A percentile compares a stretch with the other conserved stretches of the same genome.
Conservation (phyloP, 2,888 invertebrate genomes). For the Lasiommata megera region DNA sequence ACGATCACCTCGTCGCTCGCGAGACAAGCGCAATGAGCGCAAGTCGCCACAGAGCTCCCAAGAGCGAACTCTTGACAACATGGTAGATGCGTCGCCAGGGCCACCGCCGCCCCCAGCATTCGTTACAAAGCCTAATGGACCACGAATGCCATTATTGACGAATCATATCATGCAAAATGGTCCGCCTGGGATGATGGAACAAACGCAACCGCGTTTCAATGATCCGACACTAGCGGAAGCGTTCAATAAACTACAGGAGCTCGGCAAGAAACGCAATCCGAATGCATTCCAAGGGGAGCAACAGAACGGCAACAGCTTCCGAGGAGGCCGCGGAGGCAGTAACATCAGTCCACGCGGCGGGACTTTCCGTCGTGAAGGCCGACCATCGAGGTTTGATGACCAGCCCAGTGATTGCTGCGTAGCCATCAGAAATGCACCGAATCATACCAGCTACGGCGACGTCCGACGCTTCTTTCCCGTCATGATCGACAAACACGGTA, state of each 20-base stretch:
- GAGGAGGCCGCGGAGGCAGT: constrained; percentile 38
- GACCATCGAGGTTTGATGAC: constrained; percentile 56
- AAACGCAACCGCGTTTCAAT: constrained; percentile 43
- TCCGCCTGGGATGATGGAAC: constrained; percentile 28
- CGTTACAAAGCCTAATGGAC: constrained; percentile 19
- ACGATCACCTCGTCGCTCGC: constrained; percentile 72
- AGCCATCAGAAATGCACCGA: constrained; percentile 87
- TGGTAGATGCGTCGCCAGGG: neutral
- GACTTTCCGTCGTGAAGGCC: constrained; percentile 51
- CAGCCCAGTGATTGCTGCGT: constrained; percentile 80
- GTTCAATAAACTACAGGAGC: constrained; percentile 63
- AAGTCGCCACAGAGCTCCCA: constrained; percentile 58
- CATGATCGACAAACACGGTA: constrained; percentile 90
- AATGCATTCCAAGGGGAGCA: constrained; percentile 77
- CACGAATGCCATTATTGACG: constrained; percentile 36
- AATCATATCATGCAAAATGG: constrained; percentile 42
- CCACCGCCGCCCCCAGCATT: constrained; percentile 11
- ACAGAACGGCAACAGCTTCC: constrained; percentile 42
- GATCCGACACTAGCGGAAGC: constrained; percentile 59
- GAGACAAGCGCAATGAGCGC: constrained; percentile 72
- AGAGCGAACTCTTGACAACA: constrained; percentile 43
- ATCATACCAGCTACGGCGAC: constrained; percentile 89
- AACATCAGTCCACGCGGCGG: constrained; percentile 38
- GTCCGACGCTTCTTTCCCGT: constrained; percentile 91
- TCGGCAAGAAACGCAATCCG: constrained; percentile 82